A percentile compares a stretch with the other conserved stretches of the same genome.
phyloP scores from a whole-genome alignment of 2,888 invertebrate species.

The Lordiphosa fenestrarum region DNA sequence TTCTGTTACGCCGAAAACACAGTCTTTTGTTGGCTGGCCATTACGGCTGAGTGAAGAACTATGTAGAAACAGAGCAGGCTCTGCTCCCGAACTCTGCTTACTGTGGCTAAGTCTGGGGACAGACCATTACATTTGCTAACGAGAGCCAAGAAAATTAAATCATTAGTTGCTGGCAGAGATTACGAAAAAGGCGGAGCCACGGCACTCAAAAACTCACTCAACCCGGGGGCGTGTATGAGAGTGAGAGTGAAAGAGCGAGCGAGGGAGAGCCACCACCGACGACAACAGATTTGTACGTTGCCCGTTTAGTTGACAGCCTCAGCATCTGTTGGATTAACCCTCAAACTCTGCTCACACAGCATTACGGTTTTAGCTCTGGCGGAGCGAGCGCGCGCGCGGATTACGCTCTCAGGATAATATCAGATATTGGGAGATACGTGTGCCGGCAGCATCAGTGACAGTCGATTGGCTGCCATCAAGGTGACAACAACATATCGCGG shows the following conservation, averaged over 20 bases:
- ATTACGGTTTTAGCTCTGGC: slow-evolving; percentile 57
- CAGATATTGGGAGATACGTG: slow-evolving; percentile 48
- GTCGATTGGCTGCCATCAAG: slow-evolving; percentile 77
- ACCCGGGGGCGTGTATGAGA: slow-evolving; percentile 56
- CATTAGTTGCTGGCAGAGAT: slow-evolving; percentile 78
- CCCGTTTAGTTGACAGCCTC: slow-evolving; percentile 61
- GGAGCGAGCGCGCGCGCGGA: slow-evolving; percentile 55
- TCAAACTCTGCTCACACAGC: slow-evolving; percentile 31
- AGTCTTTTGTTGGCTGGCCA: slow-evolving; percentile 31
- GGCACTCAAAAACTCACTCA: slow-evolving; percentile 56
- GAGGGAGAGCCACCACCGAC: slow-evolving; percentile 30
- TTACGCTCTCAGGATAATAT: slow-evolving; percentile 54
- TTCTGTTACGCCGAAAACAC: neutral
- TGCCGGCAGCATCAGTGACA: slow-evolving; percentile 66
- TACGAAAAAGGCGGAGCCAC: slow-evolving; percentile 49
- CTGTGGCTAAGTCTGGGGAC: slow-evolving; percentile 68
- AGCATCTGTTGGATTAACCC: slow-evolving; percentile 62
- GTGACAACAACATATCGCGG: slow-evolving; percentile 70
- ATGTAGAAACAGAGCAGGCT: slow-evolving; percentile 39
- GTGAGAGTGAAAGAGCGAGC: slow-evolving; percentile 1
- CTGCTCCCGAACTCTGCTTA: slow-evolving; percentile 4
- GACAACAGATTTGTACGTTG: slow-evolving; percentile 57
- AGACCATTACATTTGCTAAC: slow-evolving; percentile 80
- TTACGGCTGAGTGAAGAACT: slow-evolving; percentile 46
- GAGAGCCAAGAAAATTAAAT: slow-evolving; percentile 80